A percentile compares a stretch with the other conserved stretches of the same genome.
phyloP scores from a whole-genome alignment of 2,113 vertebrate species.

The Alligator sinensis region DNA sequence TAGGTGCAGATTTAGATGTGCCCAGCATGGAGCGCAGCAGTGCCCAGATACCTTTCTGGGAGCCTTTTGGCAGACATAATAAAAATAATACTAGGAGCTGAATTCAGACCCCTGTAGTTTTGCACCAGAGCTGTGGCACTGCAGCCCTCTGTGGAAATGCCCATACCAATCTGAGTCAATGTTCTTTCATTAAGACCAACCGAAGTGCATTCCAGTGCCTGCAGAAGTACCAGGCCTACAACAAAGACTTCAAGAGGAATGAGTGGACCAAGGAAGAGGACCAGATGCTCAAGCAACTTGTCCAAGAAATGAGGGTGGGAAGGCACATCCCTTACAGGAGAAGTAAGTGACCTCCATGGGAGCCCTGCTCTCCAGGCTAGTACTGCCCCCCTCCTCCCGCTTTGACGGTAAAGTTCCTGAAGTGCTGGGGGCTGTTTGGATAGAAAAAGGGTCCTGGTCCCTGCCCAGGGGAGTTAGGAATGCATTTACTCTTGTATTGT shows the following conservation, averaged over 20 bases:
- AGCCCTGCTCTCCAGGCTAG: background rate
- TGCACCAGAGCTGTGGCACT: background rate
- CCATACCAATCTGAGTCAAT: background rate
- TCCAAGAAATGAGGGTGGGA: constrained; percentile 93
- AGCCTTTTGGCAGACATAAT: fast-evolving
- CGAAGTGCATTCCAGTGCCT: constrained; percentile 95
- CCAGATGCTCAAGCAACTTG: constrained; percentile 82
- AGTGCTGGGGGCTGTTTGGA: background rate
- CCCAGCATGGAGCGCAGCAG: too few species aligned
- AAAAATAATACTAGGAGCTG: background rate
- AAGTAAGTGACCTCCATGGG: constrained; percentile 78
- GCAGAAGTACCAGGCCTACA: constrained; percentile 89
- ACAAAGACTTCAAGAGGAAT: constrained; percentile 79
- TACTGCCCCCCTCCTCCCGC: background rate
- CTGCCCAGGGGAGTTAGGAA: background rate
- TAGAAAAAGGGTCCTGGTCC: background rate
- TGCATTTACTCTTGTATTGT: background rate
- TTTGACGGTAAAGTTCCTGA: background rate
- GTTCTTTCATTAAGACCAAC: constrained; percentile 78
- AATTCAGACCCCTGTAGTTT: background rate
- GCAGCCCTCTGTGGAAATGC: background rate
- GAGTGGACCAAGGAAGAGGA: constrained; percentile 88
- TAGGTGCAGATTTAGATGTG: too few species aligned
- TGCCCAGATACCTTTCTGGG: background rate
- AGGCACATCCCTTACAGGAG: constrained; percentile 92